Conservation (phyloP, 2,113 vertebrate genomes). For the Nothobranchius kuhntae region DNA sequence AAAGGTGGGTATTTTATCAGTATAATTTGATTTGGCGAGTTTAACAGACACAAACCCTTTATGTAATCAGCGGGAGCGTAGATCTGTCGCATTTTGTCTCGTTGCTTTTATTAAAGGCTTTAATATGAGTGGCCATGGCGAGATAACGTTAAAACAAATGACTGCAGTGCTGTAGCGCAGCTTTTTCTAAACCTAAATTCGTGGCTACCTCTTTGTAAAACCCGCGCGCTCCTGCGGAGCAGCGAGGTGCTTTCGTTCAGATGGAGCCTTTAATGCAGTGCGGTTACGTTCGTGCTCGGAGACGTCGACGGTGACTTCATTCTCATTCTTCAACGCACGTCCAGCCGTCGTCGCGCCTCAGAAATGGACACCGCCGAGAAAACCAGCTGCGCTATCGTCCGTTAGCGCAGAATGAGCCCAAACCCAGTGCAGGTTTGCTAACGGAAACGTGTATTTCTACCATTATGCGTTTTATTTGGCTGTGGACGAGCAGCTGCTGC, state of each 20-base stretch:
- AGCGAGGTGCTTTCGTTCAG: neutral
- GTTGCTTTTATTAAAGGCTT: too few species aligned
- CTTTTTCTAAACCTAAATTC: too few species aligned
- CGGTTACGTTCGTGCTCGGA: constrained; percentile 44
- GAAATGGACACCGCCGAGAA: constrained; percentile 45
- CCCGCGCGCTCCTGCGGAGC: neutral
- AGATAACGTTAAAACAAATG: too few species aligned
- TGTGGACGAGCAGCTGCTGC: neutral
- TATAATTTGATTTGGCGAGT: neutral
- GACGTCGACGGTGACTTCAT: constrained; percentile 74
- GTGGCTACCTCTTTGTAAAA: too few species aligned
- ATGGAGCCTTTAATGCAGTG: constrained; percentile 46
- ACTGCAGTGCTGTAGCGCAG: too few species aligned
- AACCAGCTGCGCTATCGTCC: neutral
- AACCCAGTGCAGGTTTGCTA: neutral
- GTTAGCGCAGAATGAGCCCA: neutral
- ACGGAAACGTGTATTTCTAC: neutral
- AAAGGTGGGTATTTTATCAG: neutral
- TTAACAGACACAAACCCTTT: too few species aligned
- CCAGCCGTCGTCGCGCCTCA: constrained; percentile 47
- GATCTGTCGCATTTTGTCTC: too few species aligned
- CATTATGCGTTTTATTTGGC: neutral
- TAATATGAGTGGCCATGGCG: too few species aligned
- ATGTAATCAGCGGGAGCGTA: too few species aligned
- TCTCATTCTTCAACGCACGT: constrained; percentile 59